phyloP scores from a whole-genome alignment of 2,113 vertebrate genomes.

The Odocoileus virginianus region DNA sequence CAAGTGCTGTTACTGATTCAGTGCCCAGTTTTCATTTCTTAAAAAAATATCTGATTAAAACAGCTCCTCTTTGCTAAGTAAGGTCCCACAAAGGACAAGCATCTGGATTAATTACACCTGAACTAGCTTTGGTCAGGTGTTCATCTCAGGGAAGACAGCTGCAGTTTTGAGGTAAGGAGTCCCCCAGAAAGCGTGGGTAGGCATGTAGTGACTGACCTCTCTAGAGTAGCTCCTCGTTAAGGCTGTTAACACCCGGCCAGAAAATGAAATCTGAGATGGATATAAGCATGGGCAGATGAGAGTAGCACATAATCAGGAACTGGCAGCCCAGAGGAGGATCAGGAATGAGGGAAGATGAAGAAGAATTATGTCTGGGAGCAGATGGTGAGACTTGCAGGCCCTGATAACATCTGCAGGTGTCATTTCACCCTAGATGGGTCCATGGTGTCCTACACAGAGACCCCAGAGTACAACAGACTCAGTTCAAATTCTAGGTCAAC shows the following conservation, averaged over 20 bases:
- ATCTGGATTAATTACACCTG: background rate
- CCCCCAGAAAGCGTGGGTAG: background rate
- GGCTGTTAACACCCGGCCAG: background rate
- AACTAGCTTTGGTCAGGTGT: background rate
- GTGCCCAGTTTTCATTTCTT: background rate
- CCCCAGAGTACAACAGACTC: background rate
- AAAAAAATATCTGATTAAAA: background rate
- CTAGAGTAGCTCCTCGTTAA: background rate
- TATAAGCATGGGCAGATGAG: background rate
- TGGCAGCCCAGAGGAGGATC: background rate
- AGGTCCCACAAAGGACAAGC: background rate
- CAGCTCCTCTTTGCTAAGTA: background rate
- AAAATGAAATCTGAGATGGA: background rate
- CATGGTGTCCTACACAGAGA: background rate
- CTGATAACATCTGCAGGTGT: background rate
- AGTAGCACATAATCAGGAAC: background rate
- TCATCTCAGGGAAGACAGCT: background rate
- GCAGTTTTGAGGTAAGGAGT: background rate
- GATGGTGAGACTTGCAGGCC: background rate
- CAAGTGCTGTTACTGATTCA: background rate
- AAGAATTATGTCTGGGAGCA: background rate
- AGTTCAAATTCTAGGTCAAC: background rate
- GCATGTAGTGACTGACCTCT: background rate
- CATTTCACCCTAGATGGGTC: background rate
- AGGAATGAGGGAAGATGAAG: background rate